These are phyloP conservation scores for Leuctra nigra DNA, from an alignment of 2,888 invertebrate genomes.

Conservation along the genomic window DNA sequence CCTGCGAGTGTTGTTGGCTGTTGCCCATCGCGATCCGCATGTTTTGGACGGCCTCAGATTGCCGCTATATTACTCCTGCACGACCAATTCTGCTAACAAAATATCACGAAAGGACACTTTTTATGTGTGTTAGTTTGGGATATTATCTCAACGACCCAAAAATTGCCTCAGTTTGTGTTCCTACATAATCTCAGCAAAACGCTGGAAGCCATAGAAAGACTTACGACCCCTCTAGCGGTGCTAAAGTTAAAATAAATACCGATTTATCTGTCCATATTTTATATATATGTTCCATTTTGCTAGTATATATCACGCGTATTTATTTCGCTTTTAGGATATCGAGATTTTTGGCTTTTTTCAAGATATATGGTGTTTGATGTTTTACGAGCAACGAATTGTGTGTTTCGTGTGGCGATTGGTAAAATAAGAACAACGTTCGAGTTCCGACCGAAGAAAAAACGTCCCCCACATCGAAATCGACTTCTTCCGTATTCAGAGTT, in stretches of 20 bases:
- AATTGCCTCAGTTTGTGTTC: too few species aligned
- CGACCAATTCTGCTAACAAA: too few species aligned
- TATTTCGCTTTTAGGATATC: constrained; percentile 11
- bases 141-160: too few species aligned
- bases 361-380: constrained; percentile 10
- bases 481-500: background rate
- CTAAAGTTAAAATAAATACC: constrained; percentile 11
- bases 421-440: background rate
- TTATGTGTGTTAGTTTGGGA: too few species aligned
- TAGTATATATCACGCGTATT: constrained; percentile 8
- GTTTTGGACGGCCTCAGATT: too few species aligned
- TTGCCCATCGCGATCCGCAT: too few species aligned
- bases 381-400: background rate
- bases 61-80: too few species aligned
- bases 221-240: background rate
- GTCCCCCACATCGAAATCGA: background rate
- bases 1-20: too few species aligned
- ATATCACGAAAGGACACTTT: too few species aligned
- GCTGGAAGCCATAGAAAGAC: background rate
- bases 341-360: background rate
- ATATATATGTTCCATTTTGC: background rate
- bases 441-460: background rate
- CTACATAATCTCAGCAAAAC: too few species aligned
- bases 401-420: constrained; percentile 4
- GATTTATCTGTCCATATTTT: constrained; percentile 12